Percentiles rank a stretch among this genome's conserved stretches.
Conservation (phyloP, 2,113 vertebrate genomes). For the Hippocampus abdominalis region DNA sequence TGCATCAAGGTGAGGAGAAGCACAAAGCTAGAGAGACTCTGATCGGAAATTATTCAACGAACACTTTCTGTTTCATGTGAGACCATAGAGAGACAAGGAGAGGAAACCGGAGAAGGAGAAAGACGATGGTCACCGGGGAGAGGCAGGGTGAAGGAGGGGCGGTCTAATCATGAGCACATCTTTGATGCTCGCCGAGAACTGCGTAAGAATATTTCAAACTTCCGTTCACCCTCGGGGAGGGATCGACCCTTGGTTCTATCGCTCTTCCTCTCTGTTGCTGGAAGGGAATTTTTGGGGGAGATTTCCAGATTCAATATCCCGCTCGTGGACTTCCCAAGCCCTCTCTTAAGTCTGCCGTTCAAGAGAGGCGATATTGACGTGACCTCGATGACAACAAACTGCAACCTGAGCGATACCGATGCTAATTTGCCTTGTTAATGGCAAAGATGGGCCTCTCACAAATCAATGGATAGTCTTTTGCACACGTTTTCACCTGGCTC, state of each 20-base stretch:
- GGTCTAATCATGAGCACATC: conserved; percentile 43
- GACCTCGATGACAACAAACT: conserved; percentile 1
- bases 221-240: conserved; percentile 43
- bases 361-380: conserved; percentile 9
- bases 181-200: conserved; percentile 51
- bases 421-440: neutral
- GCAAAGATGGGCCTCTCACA: neutral
- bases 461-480: neutral
- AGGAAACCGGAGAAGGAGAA: conserved; percentile 6
- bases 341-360: conserved; percentile 18
- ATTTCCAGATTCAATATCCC: conserved; percentile 46
- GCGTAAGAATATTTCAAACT: conserved; percentile 51
- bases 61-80: conserved; percentile 59
- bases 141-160: conserved; percentile 1
- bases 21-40: conserved; percentile 30
- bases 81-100: conserved; percentile 22
- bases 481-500: too few species aligned
- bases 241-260: conserved; percentile 15
- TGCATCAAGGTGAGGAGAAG: conserved; percentile 8
- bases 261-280: conserved; percentile 13
- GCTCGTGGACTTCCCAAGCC: conserved; percentile 34
- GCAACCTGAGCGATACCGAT: neutral
- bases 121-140: conserved; percentile 28
- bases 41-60: conserved; percentile 59
- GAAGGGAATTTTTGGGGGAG: conserved; percentile 26